Percentiles rank a stretch among this genome's conserved stretches.
Evolutionary conservation across 2,113 vertebrate genomes (phyloP).

Genomic region (Gambusia affinis): DNA sequence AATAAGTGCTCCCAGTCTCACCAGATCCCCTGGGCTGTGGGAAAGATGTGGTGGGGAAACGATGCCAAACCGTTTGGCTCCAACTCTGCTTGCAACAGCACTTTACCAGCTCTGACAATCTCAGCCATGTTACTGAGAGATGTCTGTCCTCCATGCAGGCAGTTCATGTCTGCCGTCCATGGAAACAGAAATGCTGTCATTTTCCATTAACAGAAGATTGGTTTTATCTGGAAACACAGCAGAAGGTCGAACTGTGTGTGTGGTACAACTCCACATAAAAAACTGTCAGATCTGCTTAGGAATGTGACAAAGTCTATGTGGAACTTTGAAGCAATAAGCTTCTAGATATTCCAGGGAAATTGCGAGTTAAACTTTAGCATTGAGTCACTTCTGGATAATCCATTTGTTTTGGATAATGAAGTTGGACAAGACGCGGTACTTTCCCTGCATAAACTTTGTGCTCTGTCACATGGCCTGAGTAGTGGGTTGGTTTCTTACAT

Average conservation of each 20-base stretch:
- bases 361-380: slow-evolving; percentile 48
- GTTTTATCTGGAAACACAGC: slow-evolving; percentile 10
- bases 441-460: background rate
- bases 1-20: slow-evolving; percentile 31
- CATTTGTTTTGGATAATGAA: slow-evolving; percentile 69
- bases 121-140: slow-evolving; percentile 7
- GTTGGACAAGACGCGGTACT: slow-evolving; percentile 12
- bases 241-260: background rate
- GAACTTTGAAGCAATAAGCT: background rate
- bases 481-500: background rate
- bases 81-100: background rate
- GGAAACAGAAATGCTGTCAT: background rate
- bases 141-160: slow-evolving; percentile 6
- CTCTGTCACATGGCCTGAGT: background rate
- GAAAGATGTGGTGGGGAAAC: slow-evolving; percentile 24
- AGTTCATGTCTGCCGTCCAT: background rate
- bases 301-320: slow-evolving; percentile 41
- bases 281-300: slow-evolving; percentile 28
- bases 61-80: slow-evolving; percentile 15
- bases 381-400: slow-evolving; percentile 62
- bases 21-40: slow-evolving; percentile 17
- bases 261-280: slow-evolving; percentile 3
- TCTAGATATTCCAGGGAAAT: slow-evolving; percentile 33
- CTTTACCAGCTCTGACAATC: slow-evolving; percentile 22
- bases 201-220: slow-evolving; percentile 18